phyloP scores from a whole-genome alignment of 2,113 vertebrate genomes.

The Ondatra zibethicus region DNA sequence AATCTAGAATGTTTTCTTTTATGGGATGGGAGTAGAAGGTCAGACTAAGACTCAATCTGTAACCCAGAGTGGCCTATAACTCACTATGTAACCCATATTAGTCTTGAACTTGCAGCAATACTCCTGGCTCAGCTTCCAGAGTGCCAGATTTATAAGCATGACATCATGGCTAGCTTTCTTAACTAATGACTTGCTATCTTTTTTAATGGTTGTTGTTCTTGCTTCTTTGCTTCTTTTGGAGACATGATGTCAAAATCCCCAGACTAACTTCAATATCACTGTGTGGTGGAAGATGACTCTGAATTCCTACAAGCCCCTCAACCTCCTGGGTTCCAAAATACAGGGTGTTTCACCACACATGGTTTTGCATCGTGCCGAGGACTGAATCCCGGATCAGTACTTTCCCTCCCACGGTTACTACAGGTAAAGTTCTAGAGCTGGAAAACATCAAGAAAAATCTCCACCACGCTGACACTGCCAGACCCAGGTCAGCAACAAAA shows the following conservation, averaged over 20 bases:
- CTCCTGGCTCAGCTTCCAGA: not conserved
- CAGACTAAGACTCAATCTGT: not conserved
- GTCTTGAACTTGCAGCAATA: not conserved
- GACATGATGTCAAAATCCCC: no score
- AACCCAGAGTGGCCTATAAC: not conserved
- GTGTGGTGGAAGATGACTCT: not conserved
- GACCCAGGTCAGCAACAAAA: not conserved
- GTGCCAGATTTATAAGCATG: not conserved
- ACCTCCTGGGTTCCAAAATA: no score
- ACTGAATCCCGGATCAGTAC: not conserved
- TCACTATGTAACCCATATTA: not conserved
- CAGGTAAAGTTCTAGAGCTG: slow-evolving; percentile 2
- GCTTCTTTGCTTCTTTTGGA: not conserved
- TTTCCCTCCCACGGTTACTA: not conserved
- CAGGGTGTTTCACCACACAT: no score
- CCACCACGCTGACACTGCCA: not conserved
- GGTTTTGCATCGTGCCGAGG: not conserved
- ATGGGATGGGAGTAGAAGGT: not conserved
- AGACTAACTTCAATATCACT: not conserved
- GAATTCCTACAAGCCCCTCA: not conserved
- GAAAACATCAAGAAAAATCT: not conserved
- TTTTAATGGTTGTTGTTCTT: not conserved
- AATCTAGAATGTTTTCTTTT: not conserved
- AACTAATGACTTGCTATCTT: not conserved
- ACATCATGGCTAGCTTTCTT: not conserved